phyloP scores from a whole-genome alignment of 2,888 invertebrate species.

The Erebia palarica region DNA sequence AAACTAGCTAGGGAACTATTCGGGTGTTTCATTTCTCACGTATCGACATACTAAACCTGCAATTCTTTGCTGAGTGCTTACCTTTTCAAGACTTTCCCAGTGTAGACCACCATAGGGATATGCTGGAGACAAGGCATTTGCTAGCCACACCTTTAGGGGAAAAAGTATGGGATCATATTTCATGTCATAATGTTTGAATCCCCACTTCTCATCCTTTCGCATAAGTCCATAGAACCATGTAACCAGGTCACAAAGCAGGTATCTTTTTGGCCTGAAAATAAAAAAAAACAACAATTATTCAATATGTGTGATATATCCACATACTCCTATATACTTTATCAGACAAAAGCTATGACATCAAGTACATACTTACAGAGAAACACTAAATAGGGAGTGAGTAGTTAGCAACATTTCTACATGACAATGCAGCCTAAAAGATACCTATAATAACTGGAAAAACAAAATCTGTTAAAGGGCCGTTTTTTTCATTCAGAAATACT shows the following conservation, averaged over 20 bases:
- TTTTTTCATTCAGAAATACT: too few relatives aligned
- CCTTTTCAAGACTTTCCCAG: constrained; percentile 91
- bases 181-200: constrained; percentile 88
- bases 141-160: constrained; percentile 83
- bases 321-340: too few relatives aligned
- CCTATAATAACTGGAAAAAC: too few relatives aligned
- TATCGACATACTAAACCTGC: too few relatives aligned
- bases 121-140: constrained; percentile 83
- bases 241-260: constrained; percentile 89
- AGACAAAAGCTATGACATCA: too few relatives aligned
- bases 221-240: constrained; percentile 92
- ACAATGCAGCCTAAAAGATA: too few relatives aligned
- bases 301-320: background rate
- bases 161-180: constrained; percentile 85
- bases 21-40: too few relatives aligned
- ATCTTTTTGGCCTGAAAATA: constrained; percentile 88
- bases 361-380: too few relatives aligned
- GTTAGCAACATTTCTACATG: too few relatives aligned
- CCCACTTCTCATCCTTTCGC: constrained; percentile 86
- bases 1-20: too few relatives aligned
- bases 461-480: too few relatives aligned
- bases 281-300: constrained; percentile 14
- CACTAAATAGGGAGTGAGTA: too few relatives aligned
- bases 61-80: constrained; percentile 51
- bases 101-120: constrained; percentile 87